A percentile compares a stretch with the other conserved stretches of the same genome.
Evolutionary conservation across 2,888 invertebrate genomes (phyloP).

Genomic region (Plagodis pulveraria): DNA sequence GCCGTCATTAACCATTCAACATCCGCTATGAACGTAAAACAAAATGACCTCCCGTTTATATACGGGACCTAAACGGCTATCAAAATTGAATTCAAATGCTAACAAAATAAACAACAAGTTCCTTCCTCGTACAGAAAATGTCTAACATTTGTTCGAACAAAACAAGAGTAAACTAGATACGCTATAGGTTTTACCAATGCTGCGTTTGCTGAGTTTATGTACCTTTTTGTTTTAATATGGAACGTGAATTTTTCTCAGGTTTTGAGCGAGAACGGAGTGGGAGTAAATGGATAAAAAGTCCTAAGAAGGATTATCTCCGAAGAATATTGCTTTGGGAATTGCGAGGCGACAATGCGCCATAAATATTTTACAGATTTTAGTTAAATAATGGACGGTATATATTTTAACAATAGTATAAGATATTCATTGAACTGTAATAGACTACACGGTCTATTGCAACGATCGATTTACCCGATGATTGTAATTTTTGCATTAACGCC

Average conservation of each 20-base stretch:
- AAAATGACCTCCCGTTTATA: not conserved
- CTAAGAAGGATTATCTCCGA: constrained; percentile 32
- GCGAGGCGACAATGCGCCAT: constrained; percentile 9
- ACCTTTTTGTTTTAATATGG: constrained; percentile 14
- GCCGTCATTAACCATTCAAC: not conserved
- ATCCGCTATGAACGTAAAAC: constrained; percentile 1
- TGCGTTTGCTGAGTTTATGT: not conserved
- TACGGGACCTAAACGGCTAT: constrained; percentile 5
- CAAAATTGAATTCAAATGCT: too few relatives aligned
- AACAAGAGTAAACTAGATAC: constrained; percentile 8
- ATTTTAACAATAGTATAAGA: too few relatives aligned
- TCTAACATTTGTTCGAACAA: constrained; percentile 17
- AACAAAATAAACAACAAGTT: constrained; percentile 4
- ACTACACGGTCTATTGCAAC: too few relatives aligned
- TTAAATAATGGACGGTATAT: too few relatives aligned
- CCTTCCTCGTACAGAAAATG: constrained; percentile 1
- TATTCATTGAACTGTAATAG: too few relatives aligned
- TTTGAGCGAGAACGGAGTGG: not conserved
- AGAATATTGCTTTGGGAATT: constrained; percentile 29
- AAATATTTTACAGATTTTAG: constrained; percentile 27
- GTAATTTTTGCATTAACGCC: too few relatives aligned
- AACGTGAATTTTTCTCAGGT: constrained; percentile 5
- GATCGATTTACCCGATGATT: too few relatives aligned
- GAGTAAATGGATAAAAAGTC: constrained; percentile 38
- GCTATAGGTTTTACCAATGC: constrained; percentile 6